Conservation (phyloP, 2,113 vertebrate species). For the Carassius carassius region DNA sequence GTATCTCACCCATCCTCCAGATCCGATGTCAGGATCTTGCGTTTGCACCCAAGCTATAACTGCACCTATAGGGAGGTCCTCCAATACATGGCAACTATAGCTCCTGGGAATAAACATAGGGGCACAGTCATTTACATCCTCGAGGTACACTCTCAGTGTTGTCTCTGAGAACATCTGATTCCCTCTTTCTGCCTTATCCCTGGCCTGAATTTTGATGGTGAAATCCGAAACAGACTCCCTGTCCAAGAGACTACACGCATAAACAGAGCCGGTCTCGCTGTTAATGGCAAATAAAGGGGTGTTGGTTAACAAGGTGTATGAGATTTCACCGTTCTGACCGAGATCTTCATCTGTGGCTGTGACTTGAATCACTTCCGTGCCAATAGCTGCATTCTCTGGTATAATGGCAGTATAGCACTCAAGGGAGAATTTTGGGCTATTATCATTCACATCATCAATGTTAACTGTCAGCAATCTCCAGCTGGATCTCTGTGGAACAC, state of each 20-base stretch:
- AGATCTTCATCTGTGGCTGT: constrained; percentile 88
- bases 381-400: constrained; percentile 84
- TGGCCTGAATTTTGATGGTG: constrained; percentile 87
- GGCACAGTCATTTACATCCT: constrained; percentile 93
- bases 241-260: constrained; percentile 85
- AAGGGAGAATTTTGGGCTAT: constrained; percentile 85
- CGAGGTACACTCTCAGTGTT: constrained; percentile 84
- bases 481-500: constrained; percentile 83
- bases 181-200: constrained; percentile 86
- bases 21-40: constrained; percentile 88
- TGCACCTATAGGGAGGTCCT: constrained; percentile 89
- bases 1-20: constrained; percentile 89
- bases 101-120: constrained; percentile 88
- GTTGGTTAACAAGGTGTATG: constrained; percentile 83
- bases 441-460: constrained; percentile 93
- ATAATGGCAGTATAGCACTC: constrained; percentile 82
- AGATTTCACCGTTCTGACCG: constrained; percentile 85
- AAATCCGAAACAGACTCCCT: constrained; percentile 85
- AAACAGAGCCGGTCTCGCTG: constrained; percentile 86
- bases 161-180: constrained; percentile 84
- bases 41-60: constrained; percentile 94
- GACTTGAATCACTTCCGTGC: constrained; percentile 86
- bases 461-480: constrained; percentile 91
- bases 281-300: constrained; percentile 88
- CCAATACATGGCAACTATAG: constrained; percentile 85